phyloP scores from a whole-genome alignment of 1,140 invertebrate species.

The Wasmannia auropunctata region DNA sequence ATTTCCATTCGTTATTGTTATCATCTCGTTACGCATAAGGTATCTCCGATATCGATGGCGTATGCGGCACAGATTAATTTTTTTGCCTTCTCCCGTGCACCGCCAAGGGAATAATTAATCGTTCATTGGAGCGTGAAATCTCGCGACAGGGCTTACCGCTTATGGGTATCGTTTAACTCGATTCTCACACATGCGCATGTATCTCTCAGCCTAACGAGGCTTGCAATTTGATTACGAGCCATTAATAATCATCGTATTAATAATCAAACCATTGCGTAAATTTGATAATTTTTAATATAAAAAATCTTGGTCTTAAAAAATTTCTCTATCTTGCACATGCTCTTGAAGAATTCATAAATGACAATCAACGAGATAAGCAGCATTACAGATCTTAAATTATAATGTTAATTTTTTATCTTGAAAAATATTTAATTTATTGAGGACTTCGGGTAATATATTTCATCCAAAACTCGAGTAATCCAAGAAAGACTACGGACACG shows the following conservation, averaged over 20 bases:
- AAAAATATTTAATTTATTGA: constrained; percentile 7
- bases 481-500: not conserved
- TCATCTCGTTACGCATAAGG: not conserved
- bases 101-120: constrained; percentile 29
- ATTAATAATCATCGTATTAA: constrained; percentile 40
- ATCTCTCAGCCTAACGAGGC: constrained; percentile 14
- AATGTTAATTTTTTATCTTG: not conserved
- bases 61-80: not conserved
- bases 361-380: not conserved
- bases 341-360: not conserved
- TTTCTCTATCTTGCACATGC: not conserved
- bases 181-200: constrained; percentile 9
- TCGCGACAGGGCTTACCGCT: not conserved
- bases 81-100: not conserved
- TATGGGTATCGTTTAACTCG: constrained; percentile 20
- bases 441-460: not conserved
- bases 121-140: constrained; percentile 41
- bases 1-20: constrained; percentile 7
- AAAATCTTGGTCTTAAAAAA: not conserved
- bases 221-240: constrained; percentile 27
- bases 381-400: not conserved
- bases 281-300: not conserved
- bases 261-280: not conserved
- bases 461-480: not conserved
- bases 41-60: not conserved